Percentiles rank a stretch among this genome's conserved stretches.
Evolutionary conservation across 1,140 invertebrate species (phyloP).

Genomic region (Anastrepha ludens): DNA sequence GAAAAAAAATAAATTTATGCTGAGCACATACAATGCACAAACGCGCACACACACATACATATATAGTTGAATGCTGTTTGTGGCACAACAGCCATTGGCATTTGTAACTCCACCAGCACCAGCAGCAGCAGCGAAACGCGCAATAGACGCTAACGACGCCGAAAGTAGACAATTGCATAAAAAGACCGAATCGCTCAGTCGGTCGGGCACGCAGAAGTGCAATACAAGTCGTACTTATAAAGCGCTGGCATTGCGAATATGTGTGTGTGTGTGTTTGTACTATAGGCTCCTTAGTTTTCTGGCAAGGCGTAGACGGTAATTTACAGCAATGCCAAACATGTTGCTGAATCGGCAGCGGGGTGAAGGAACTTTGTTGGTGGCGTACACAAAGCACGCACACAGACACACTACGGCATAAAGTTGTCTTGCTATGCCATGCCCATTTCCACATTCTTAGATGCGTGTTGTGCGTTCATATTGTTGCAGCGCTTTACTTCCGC

Average conservation of each 20-base stretch:
- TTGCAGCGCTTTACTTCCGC: conserved; percentile 34
- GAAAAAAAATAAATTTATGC: background rate
- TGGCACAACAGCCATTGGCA: background rate
- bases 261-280: too few species aligned
- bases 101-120: too few species aligned
- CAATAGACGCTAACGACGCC: background rate
- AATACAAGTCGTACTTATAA: background rate
- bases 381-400: background rate
- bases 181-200: background rate
- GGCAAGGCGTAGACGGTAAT: background rate
- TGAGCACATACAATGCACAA: background rate
- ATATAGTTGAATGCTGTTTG: background rate
- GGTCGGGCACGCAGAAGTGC: background rate
- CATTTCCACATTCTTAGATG: background rate
- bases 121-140: background rate
- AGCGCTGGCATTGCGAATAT: background rate
- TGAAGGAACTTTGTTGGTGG: conserved; percentile 25
- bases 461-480: conserved; percentile 5
- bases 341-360: background rate
- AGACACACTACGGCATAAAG: background rate
- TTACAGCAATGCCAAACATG: background rate
- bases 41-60: background rate
- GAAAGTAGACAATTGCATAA: conserved; percentile 23
- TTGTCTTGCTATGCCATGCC: background rate
- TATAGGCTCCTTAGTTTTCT: background rate